Evolutionary conservation across 2,797 vertebrate species (phyloP).

Genomic region (Cichlasoma orientale): DNA sequence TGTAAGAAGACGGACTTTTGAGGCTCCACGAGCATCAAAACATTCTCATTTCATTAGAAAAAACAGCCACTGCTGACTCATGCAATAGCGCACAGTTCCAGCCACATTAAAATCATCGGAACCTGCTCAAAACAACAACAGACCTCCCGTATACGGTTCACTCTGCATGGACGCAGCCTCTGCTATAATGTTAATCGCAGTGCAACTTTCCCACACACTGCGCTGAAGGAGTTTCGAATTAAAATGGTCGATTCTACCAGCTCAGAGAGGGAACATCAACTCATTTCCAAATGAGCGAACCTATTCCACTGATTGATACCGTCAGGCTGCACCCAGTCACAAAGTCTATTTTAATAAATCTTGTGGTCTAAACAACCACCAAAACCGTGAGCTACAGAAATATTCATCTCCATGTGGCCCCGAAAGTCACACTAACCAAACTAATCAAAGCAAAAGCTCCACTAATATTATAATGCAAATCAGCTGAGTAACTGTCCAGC

Average conservation of each 20-base stretch:
- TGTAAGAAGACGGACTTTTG: not conserved
- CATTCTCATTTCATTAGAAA: not conserved
- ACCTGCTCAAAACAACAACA: not conserved
- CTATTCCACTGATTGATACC: constrained; percentile 45
- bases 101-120: not conserved
- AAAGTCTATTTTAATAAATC: constrained; percentile 52
- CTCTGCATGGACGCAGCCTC: not conserved
- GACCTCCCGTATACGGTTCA: not conserved
- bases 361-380: constrained; percentile 15
- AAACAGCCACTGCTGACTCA: not conserved
- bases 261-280: constrained; percentile 8
- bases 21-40: not conserved
- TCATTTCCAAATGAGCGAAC: constrained; percentile 12
- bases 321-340: constrained; percentile 25
- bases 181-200: not conserved
- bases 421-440: constrained; percentile 51
- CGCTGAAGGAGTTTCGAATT: constrained; percentile 10
- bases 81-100: not conserved
- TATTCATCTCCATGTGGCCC: constrained; percentile 48
- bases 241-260: not conserved
- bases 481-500: constrained; percentile 32
- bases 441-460: constrained; percentile 63
- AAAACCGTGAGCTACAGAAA: constrained; percentile 36
- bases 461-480: constrained; percentile 70
- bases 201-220: not conserved